These are phyloP conservation scores for Scrobipalpa atriplicella DNA, from an alignment of 2,888 invertebrate species.

Conservation along the genomic window DNA sequence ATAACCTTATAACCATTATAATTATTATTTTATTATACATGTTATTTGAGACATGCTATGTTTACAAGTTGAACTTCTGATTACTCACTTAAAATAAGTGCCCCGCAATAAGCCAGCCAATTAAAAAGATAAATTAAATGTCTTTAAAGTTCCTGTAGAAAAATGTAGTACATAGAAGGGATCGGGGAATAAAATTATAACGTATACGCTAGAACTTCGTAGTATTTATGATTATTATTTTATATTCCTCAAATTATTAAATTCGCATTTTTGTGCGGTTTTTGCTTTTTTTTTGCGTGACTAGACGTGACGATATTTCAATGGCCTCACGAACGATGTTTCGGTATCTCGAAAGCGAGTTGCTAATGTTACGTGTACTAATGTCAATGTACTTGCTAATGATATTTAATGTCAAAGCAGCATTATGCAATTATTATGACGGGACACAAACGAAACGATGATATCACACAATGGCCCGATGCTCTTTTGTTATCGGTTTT, in stretches of 20 bases:
- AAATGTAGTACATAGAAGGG: no score
- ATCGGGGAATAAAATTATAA: no score
- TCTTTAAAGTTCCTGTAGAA: no score
- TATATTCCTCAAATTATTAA: no score
- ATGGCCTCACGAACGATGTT: no score
- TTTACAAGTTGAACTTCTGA: neutral
- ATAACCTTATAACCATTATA: neutral
- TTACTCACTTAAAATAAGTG: neutral
- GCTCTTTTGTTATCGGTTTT: neutral
- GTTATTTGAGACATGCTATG: neutral
- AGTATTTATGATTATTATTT: no score
- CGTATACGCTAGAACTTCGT: no score
- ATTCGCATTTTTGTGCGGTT: no score
- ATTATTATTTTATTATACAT: neutral
- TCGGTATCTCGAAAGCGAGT: no score
- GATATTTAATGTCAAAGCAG: neutral
- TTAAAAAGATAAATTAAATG: neutral
- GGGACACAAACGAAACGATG: neutral
- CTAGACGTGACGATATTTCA: no score
- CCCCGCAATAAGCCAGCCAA: neutral
- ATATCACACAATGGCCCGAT: constrained; percentile 3
- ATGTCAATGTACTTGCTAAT: neutral
- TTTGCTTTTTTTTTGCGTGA: no score
- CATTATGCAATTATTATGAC: constrained; percentile 3
- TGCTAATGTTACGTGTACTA: no score